Base-by-base conservation (phyloP, 2,888 invertebrate species). In the Thecocarcelia acutangulata region DNA sequence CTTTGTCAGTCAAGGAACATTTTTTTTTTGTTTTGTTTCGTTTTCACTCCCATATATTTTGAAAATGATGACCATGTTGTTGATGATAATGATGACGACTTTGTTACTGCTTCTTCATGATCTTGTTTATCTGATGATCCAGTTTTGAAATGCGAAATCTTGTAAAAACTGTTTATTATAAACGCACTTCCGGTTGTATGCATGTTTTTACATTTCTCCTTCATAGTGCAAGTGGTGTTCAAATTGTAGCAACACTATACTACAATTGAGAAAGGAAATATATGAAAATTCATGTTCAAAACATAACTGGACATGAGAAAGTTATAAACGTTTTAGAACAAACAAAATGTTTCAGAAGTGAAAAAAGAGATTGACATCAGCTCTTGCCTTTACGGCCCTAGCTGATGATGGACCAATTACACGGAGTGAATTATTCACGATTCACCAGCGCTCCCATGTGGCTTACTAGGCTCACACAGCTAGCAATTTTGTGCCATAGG, bases 111-210 rank as follows among this genome's bases (percentile, higher is more conserved):
- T 24, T 63, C 59, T n/a, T 24, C 59, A 54, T 52, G 50, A 46
- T 79, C 66, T 44, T 58, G 61, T 42, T 52, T 59, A 59, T 46
- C 74, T 76, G 77, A 72, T 83, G 83, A 80, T 84, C 84, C 84
- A 85, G 83, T 84, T 85, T 82, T 76, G 70, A 84, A 80, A 83
- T 69, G 78, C 74, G 74, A 83, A 75, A 75, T 70, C 82, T 68
- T 84, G 84, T 80, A 79, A 80, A 76, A 84, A 83, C 83, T 83
- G 84, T 85, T 85, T 83, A 81, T 81, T 81, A 84, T 80, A 84
- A 83, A 80, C 78, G 85, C 84, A 83, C 84, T 85, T 85, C 85
- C 85, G 85, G 84, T 74, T 69, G 64, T 61, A 42, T 73, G 81
- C 81, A 81, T 73, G 81, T 69, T 73, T 50, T 46, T 19, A 4